phyloP scores from a whole-genome alignment of 1,140 invertebrate genomes.

The Caenorhabditis latens region DNA sequence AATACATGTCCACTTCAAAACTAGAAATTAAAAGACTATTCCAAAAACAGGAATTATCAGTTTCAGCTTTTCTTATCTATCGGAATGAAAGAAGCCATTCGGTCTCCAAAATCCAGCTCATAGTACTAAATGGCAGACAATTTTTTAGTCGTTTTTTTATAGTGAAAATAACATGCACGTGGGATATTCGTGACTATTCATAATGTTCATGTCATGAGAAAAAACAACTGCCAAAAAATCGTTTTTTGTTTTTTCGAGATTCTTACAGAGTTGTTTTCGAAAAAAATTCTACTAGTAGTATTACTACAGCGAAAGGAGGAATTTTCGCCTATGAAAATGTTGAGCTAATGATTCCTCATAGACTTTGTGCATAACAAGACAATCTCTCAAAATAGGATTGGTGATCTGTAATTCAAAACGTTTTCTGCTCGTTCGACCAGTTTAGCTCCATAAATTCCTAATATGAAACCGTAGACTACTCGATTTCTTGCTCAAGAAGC shows the following conservation, averaged over 20 bases:
- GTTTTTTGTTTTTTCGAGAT: no score
- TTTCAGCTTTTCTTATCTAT: not conserved
- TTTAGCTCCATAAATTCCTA: not conserved
- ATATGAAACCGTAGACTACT: not conserved
- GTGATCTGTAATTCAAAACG: not conserved
- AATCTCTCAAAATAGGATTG: not conserved
- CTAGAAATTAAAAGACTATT: not conserved
- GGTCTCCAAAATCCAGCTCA: not conserved
- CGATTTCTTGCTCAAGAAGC: slow-evolving; percentile 1
- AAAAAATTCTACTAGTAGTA: no score
- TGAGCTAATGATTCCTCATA: no score
- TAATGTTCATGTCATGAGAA: no score
- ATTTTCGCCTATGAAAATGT: no score
- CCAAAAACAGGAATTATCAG: not conserved
- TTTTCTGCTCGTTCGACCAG: not conserved
- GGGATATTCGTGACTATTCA: not conserved
- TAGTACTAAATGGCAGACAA: not conserved
- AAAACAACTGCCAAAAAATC: no score
- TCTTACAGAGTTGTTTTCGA: no score
- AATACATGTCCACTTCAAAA: no score
- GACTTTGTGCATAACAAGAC: no score
- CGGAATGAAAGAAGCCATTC: not conserved
- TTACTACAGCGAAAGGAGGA: no score
- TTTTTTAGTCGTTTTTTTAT: not conserved
- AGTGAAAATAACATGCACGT: no score